Base-by-base conservation (phyloP, 2,888 invertebrate genomes). In the Cephonodes hylas region DNA sequence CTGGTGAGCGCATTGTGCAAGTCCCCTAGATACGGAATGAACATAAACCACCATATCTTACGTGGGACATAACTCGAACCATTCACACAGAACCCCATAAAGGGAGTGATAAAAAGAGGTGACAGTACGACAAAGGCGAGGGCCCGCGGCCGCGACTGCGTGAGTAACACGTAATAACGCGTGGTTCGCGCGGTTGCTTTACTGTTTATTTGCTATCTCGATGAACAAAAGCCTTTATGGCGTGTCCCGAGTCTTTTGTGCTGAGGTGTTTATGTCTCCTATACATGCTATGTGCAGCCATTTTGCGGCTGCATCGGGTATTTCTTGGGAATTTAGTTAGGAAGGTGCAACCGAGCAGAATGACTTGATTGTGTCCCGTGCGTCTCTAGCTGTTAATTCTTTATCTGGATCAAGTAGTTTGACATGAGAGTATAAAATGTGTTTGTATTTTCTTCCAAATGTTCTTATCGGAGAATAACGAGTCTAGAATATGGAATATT, bases 91-190 rank as follows among this genome's bases (percentile, higher is more conserved):
- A 44, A 27, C 58, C 42, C 58, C 66, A 69, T 64, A 69, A 69
- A 71, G 68, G 70, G 71, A 71, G 68, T 69, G 73, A 70, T 68
- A 68, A 66, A 69, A 62, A 27, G 48, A 53, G 48, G 48, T 31
- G 69, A 66, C 63, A 62, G 63, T 58, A 46, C 53, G 68, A 76
- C 78, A 76, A 77, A 74, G 68, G 74, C 73, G 63, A 62, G 69
- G 46, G 69, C 68, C 66, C 67, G 70, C 63, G 65, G 53, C 31
- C 27, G 68, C 69, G 45, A 73, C 73, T 72, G 76, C 73, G 77
- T 74, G 73, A 74, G 72, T 74, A 73, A 74, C 73, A 75, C 73
- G 73, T 74, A 73, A 76, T 74, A 77, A 74, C 68, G 64, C 59
- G 63, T 66, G 65, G n/a, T 66, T 66, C 56, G 44, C 68, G 67